phyloP scores from a whole-genome alignment of 2,888 invertebrate species.

The Clepsis dumicolana region DNA sequence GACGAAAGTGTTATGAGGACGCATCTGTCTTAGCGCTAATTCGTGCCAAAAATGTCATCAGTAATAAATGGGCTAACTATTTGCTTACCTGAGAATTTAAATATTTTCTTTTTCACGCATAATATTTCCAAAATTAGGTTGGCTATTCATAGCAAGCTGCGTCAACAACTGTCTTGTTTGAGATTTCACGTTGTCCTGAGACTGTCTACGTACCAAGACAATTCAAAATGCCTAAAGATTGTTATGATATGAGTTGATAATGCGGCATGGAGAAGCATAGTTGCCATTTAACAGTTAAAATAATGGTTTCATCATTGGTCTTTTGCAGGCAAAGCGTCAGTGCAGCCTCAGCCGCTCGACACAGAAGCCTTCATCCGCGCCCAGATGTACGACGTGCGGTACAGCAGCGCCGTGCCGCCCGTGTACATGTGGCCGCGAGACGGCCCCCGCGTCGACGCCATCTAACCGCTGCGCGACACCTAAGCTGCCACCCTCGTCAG shows the following conservation, averaged over 20 bases:
- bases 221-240: too few relatives aligned
- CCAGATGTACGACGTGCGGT: slow-evolving; percentile 92
- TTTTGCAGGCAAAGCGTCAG: slow-evolving; percentile 90
- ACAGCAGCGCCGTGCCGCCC: slow-evolving; percentile 89
- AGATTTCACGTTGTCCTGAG: too few relatives aligned
- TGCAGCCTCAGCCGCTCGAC: slow-evolving; percentile 91
- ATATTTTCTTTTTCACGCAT: slow-evolving; percentile 5
- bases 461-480: slow-evolving; percentile 55
- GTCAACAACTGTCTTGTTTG: not conserved
- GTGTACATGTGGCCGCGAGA: slow-evolving; percentile 83
- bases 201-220: too few relatives aligned
- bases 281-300: not conserved
- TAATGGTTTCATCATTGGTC: not conserved
- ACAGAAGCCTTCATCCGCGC: slow-evolving; percentile 91
- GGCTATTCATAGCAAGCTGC: not conserved
- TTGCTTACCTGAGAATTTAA: slow-evolving; percentile 7
- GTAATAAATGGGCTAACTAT: slow-evolving; percentile 29
- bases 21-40: slow-evolving; percentile 30
- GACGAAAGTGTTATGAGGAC: slow-evolving; percentile 41
- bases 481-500: not conserved
- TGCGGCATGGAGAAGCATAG: not conserved
- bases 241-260: too few relatives aligned
- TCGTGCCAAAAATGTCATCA: slow-evolving; percentile 32
- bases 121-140: slow-evolving; percentile 11
- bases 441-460: slow-evolving; percentile 59